Evolutionary conservation across 2,888 invertebrate species (phyloP).

Genomic region (Adelphocoris suturalis): DNA sequence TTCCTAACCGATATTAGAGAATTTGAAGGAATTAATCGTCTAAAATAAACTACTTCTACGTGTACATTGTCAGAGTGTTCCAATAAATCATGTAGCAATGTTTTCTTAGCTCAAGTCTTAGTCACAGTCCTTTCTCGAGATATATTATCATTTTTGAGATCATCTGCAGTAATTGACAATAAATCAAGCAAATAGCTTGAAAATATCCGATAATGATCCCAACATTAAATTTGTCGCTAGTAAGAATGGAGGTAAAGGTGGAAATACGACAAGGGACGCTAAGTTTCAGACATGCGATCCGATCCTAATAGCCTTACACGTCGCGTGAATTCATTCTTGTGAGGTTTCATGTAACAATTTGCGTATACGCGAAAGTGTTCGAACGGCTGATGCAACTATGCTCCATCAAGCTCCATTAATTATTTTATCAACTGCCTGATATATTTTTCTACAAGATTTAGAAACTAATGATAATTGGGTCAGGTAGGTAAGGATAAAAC

Average conservation of each 20-base stretch:
- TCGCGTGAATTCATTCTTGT: constrained; percentile 17
- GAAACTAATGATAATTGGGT: too few relatives aligned
- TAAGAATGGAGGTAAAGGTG: not conserved
- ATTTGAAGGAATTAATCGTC: too few relatives aligned
- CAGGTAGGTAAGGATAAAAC: too few relatives aligned
- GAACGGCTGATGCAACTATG: not conserved
- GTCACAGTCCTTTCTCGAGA: too few relatives aligned
- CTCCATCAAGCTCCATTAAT: not conserved
- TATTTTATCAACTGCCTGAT: not conserved
- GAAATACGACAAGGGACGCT: not conserved
- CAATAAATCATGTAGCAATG: too few relatives aligned
- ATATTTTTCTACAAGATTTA: not conserved
- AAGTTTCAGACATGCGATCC: constrained; percentile 24
- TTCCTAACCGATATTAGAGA: too few relatives aligned
- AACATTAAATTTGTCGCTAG: not conserved
- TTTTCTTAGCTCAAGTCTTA: too few relatives aligned
- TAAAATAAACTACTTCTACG: too few relatives aligned
- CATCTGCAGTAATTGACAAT: not conserved
- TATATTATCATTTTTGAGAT: not conserved
- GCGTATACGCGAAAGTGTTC: not conserved
- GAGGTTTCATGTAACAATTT: constrained; percentile 26
- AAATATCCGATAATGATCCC: not conserved
- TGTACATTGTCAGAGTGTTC: too few relatives aligned
- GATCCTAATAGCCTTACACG: constrained; percentile 12
- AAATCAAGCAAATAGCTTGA: not conserved